phyloP scores from a whole-genome alignment of 2,113 vertebrate species.

The Nycticebus coucang region DNA sequence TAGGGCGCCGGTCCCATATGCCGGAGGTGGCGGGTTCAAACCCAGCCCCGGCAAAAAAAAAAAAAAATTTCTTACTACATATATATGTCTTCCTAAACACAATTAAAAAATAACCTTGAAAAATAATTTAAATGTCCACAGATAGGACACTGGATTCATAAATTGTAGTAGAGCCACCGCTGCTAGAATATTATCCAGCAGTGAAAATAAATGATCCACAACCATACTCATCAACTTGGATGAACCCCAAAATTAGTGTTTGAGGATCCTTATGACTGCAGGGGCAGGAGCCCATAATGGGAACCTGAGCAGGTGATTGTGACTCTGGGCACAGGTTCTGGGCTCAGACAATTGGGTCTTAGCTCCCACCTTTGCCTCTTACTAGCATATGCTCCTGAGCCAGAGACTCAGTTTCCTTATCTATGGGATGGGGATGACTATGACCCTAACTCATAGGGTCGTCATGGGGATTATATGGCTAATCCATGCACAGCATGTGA shows the following conservation, averaged over 20 bases:
- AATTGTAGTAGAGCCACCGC: not conserved
- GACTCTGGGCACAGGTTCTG: not conserved
- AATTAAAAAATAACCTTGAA: not conserved
- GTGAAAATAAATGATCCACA: no score
- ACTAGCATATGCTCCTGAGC: not conserved
- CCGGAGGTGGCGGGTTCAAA: no score
- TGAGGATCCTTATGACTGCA: not conserved
- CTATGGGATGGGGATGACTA: not conserved
- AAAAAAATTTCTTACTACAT: not conserved
- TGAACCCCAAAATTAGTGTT: not conserved
- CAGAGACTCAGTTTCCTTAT: not conserved
- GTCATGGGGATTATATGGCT: not conserved
- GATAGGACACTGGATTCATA: not conserved
- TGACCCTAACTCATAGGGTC: not conserved
- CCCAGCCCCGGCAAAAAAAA: no score
- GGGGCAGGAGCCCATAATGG: not conserved
- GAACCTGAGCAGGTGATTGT: not conserved
- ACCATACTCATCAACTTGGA: no score
- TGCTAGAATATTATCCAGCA: fast-evolving
- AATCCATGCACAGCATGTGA: not conserved
- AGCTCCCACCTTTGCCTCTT: not conserved
- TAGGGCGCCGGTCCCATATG: no score
- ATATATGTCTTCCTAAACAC: not conserved
- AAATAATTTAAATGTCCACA: fast-evolving
- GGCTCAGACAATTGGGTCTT: not conserved